Percentiles rank a stretch among this genome's conserved stretches.
Conservation (phyloP, 2,797 vertebrate species). For the Acrocephalus scirpaceus region DNA sequence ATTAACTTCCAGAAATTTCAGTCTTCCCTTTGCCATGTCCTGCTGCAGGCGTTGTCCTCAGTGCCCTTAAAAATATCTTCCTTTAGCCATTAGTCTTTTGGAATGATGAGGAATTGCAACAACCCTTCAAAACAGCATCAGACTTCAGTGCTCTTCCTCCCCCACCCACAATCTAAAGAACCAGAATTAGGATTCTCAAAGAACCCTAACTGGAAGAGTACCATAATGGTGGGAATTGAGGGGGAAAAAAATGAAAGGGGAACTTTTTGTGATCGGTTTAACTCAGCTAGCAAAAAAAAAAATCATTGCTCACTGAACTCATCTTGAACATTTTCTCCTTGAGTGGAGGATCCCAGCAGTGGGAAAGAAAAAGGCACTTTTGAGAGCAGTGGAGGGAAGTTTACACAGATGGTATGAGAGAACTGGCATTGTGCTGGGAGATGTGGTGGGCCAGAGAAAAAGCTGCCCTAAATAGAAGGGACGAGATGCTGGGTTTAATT, state of each 20-base stretch:
- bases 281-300: background rate
- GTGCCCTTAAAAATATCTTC: background rate
- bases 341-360: background rate
- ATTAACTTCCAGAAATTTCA: background rate
- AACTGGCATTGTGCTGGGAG: background rate
- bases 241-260: background rate
- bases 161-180: background rate
- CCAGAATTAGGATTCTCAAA: background rate
- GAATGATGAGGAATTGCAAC: background rate
- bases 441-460: constrained; percentile 34
- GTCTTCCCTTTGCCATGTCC: background rate
- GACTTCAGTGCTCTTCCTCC: background rate
- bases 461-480: constrained; percentile 32
- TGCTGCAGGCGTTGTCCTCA: background rate
- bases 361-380: background rate
- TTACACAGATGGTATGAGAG: constrained; percentile 23
- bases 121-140: background rate
- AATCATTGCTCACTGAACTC: background rate
- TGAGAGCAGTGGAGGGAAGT: background rate
- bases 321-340: background rate
- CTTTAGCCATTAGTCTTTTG: background rate
- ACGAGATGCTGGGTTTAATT: constrained; percentile 49
- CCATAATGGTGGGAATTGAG: background rate
- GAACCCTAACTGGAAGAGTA: background rate
- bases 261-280: background rate